These are phyloP conservation scores for Puntigrus tetrazona DNA, from an alignment of 2,113 vertebrate genomes.

Conservation along the genomic window DNA sequence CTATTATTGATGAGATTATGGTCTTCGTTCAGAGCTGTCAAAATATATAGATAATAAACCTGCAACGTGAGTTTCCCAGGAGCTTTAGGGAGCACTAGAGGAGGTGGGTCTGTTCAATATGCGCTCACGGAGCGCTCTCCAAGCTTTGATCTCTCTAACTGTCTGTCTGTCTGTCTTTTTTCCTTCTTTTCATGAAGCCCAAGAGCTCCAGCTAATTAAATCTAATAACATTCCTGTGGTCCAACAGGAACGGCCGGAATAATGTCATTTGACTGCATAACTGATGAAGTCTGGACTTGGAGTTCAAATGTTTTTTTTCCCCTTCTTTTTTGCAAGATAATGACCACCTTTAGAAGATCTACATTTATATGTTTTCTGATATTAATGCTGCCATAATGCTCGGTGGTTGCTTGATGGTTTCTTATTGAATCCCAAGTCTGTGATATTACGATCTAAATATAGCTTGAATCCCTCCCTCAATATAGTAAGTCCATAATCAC, in stretches of 20 bases:
- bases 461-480: neutral
- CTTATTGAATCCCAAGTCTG: neutral
- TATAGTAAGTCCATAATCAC: neutral
- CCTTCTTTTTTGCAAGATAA: neutral
- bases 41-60: slow-evolving; percentile 40
- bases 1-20: slow-evolving; percentile 11
- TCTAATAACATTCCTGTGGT: slow-evolving; percentile 60
- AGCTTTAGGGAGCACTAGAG: slow-evolving; percentile 18
- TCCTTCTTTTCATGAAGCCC: slow-evolving; percentile 48
- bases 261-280: slow-evolving; percentile 61
- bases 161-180: slow-evolving; percentile 27
- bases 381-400: neutral
- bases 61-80: slow-evolving; percentile 2
- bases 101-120: slow-evolving; percentile 28
- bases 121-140: slow-evolving; percentile 41
- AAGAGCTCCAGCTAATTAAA: slow-evolving; percentile 67
- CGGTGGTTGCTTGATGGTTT: neutral
- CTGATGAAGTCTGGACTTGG: slow-evolving; percentile 61
- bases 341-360: neutral
- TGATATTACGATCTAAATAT: neutral
- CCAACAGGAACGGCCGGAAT: slow-evolving; percentile 61
- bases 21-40: slow-evolving; percentile 31
- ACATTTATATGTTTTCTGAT: neutral
- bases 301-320: neutral
- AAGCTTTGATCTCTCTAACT: slow-evolving; percentile 43